Evolutionary conservation across 2,888 invertebrate species (phyloP), one percentile per base, ranked within the genome.

Genomic region (Amblyjoppa proteus): DNA sequence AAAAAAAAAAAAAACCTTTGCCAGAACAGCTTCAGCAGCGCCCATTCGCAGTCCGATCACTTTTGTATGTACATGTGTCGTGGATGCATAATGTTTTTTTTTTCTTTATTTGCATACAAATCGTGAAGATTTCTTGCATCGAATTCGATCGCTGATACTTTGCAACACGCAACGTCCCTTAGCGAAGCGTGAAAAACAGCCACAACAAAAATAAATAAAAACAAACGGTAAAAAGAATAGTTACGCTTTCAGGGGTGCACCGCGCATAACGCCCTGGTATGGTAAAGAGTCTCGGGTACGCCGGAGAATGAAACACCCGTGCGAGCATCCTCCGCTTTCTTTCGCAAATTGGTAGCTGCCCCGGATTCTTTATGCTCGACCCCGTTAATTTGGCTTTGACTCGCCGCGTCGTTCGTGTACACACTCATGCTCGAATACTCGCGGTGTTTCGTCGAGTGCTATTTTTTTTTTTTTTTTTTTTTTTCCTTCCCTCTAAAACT

Each of bases 331-430:
- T 64, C 38, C 68, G 41, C n/a, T 41, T 41, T 68, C 68, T 68
- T 41, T 25, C 16, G 38, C 68, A 20, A 41, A 68, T 68, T 41
- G 68, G 41, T 41, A 41, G 74, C 28, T 77, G 66, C 25, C 77
- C 73, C 71, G 77, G 71, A 77, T 83, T 83, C 66, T 73, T 71
- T 66, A 49, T 58, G 74, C 69, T 71, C 77, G 25, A 41, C 68
- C 41, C 25, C 68, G 77, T 83, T 77, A 77, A 83, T 77, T 77
- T 71, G 56, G 66, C 71, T 77, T 83, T 28, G 66, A 77, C 64
- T 58, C 61, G 45, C 28, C 64, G 20, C 45, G 31, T 64, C 31
- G 25, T 20, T 16, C 31, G 51, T 68, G 68, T 9, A 68, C 68
- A 31, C 16, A 45, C 41, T 38, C 41, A 11, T 25, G 20, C 68